Conservation (phyloP, 2,797 vertebrate species). For the Prionace glauca region DNA sequence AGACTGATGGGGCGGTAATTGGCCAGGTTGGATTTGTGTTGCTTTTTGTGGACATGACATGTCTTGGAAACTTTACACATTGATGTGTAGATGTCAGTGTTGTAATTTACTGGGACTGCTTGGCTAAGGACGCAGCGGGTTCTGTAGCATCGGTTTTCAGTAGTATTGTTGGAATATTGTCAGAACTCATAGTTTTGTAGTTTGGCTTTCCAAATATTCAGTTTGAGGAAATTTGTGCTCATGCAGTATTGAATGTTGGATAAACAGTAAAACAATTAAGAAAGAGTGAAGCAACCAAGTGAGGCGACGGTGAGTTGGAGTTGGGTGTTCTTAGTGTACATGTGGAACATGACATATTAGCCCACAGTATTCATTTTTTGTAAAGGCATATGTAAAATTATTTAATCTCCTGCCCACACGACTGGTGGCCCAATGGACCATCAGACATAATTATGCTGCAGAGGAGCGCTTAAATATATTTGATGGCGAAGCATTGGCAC, state of each 20-base stretch:
- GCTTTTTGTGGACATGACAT: too few species aligned
- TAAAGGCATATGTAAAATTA: neutral
- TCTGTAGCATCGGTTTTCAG: too few species aligned
- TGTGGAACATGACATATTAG: neutral
- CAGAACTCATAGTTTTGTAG: too few species aligned
- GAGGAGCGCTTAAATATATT: neutral
- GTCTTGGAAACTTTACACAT: too few species aligned
- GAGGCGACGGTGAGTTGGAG: neutral
- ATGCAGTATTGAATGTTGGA: neutral
- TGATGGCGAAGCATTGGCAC: too few species aligned
- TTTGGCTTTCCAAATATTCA: neutral
- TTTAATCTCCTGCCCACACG: neutral
- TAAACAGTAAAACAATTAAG: neutral
- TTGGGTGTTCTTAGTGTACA: neutral
- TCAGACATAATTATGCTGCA: neutral
- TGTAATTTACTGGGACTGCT: too few species aligned
- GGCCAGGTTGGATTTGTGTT: too few species aligned
- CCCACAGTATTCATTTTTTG: neutral
- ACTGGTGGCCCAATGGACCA: neutral
- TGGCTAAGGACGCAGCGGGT: too few species aligned
- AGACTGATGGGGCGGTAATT: too few species aligned
- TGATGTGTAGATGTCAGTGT: too few species aligned
- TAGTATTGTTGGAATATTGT: too few species aligned
- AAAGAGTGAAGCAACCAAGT: neutral
- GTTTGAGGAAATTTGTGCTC: neutral